Conservation (phyloP, 1,140 invertebrate genomes). For the Amphibalanus amphitrite region DNA sequence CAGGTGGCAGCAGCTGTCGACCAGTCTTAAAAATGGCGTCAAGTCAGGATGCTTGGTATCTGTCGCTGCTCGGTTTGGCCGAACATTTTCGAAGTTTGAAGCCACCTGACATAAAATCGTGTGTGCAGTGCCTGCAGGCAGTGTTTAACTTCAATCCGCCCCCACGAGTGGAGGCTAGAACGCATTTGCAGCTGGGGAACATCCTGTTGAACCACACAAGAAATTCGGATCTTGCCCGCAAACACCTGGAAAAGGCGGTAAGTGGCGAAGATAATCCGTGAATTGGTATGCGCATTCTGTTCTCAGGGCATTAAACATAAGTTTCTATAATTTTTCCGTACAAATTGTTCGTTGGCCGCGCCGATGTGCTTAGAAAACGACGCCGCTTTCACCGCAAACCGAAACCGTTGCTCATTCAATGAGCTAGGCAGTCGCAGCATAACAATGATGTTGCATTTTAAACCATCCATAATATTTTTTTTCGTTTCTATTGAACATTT, state of each 20-base stretch:
- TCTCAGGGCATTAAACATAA: no score
- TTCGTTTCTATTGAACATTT: no score
- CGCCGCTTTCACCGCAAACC: no score
- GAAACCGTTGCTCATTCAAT: no score
- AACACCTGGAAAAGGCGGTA: conserved; percentile 89
- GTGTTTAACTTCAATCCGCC: conserved; percentile 90
- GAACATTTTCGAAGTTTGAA: conserved; percentile 89
- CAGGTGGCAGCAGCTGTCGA: neutral
- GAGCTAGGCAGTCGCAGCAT: no score
- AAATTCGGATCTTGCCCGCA: conserved; percentile 80
- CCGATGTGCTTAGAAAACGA: no score
- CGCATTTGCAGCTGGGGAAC: conserved; percentile 88
- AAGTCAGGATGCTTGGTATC: conserved; percentile 87
- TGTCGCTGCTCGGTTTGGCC: conserved; percentile 80
- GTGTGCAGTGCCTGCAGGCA: conserved; percentile 89
- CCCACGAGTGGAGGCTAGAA: conserved; percentile 77
- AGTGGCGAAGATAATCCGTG: no score
- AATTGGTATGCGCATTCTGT: no score
- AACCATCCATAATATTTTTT: no score
- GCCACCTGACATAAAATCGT: conserved; percentile 87
- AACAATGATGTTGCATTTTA: no score
- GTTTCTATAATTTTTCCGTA: no score
- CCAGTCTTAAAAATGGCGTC: conserved; percentile 44
- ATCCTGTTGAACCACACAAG: conserved; percentile 82
- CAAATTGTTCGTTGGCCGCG: no score